Evolutionary conservation across 2,888 invertebrate genomes (phyloP), one percentile per base, ranked within the genome.

Genomic region (Strigamia transsilvanica): DNA sequence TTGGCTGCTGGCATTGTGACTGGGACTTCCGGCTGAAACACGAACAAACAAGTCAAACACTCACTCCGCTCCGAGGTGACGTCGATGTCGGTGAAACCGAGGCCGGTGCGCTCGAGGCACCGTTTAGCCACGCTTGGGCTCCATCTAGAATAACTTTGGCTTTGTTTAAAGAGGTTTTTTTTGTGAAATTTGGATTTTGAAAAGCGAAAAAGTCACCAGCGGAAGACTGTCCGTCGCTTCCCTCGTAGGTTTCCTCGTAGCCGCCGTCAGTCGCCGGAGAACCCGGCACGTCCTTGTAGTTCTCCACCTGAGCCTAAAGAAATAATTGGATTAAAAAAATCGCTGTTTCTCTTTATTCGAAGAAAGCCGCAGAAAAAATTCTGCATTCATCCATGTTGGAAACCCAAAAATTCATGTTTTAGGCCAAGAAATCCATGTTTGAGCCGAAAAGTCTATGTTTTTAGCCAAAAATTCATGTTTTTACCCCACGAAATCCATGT

Each of bases 11-110:
- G 27, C 27, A n/a, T 18, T 80, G 21, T 32, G 41, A 32, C 38
- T 41, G 13, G 56, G 82, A 46, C 82, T 79, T 38, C 56, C 78
- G 21, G 56, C 78, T 79, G 66, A 41, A 82, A 77, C 38, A 38
- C 6, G 2, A 38, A 38, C 0, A 38, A 56, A 27, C n/a, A 73
- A 34, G 6, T 15, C 18, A 46, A 9, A 51, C 4, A 80, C 61
- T 61, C 61, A 61, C 61, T 61, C n/a, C 46, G 12, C 18, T 61
- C 18, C 7, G 18, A 23, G 61, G 23, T 23, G 23, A 61, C 15
- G 61, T 61, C 21, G 61, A 21, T 18, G 61, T n/a, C 10, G 61
- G 21, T 18, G 61, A 61, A 12, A 61, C 23, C 9, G 21, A 61
- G 12, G 15, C 15, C 12, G 46, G 46, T 12, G 46, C 46, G 46